Evolutionary conservation across 2,797 vertebrate genomes (phyloP).

Genomic region (Sebastes trivittatus): DNA sequence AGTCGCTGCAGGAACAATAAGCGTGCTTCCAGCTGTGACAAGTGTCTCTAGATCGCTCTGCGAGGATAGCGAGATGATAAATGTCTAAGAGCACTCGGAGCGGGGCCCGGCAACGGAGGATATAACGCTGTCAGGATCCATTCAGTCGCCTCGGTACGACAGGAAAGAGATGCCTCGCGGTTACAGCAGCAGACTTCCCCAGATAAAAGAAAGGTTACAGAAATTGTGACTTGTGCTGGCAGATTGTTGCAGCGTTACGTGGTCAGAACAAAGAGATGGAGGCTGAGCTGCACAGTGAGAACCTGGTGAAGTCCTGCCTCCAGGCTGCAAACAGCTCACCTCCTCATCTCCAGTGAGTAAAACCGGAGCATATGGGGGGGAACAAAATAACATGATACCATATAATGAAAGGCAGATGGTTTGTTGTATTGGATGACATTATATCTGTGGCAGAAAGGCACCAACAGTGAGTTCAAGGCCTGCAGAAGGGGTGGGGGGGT

Average conservation of each 20-base stretch:
- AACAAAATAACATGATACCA: neutral
- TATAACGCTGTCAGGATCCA: conserved; percentile 9
- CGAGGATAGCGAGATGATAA: conserved; percentile 18
- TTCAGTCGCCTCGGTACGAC: neutral
- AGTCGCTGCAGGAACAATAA: neutral
- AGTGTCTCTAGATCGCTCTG: neutral
- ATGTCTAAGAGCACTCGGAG: conserved; percentile 15
- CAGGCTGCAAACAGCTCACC: neutral
- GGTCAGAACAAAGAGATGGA: conserved; percentile 6
- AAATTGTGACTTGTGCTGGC: neutral
- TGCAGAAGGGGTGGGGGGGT: neutral
- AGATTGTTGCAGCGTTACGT: neutral
- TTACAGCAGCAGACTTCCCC: neutral
- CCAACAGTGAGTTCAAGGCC: neutral
- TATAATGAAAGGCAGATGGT: neutral
- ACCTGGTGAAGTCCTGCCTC: neutral
- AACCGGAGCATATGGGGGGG: neutral
- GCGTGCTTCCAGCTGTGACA: conserved; percentile 27
- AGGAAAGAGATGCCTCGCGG: neutral
- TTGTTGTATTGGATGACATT: neutral
- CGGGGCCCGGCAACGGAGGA: neutral
- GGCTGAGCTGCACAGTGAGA: neutral
- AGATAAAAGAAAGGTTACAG: conserved; percentile 5
- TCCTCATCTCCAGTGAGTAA: neutral
- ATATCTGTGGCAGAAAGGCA: neutral